These are phyloP conservation scores for Eptatretus burgeri DNA, from an alignment of 2,113 vertebrate genomes.

Conservation along the genomic window DNA sequence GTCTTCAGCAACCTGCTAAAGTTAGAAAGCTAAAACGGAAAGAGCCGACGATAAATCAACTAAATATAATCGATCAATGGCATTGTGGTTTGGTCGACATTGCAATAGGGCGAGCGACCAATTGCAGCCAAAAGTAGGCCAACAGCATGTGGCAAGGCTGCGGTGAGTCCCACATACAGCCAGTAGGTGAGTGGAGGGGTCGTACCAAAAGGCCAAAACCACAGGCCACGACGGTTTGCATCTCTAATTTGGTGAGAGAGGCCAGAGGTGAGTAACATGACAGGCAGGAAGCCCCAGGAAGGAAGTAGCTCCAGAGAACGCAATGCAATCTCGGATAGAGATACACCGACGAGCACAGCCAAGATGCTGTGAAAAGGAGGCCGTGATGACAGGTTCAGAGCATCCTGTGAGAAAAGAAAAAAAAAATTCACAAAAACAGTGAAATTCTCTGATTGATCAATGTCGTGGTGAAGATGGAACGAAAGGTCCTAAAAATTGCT, in stretches of 20 bases:
- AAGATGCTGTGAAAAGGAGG: slow-evolving; percentile 72
- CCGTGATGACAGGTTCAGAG: slow-evolving; percentile 39
- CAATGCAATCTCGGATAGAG: slow-evolving; percentile 44
- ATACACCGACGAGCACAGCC: slow-evolving; percentile 36
- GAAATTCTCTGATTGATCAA: too few relatives aligned
- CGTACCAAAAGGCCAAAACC: slow-evolving; percentile 68
- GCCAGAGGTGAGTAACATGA: slow-evolving; percentile 78
- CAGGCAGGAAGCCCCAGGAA: slow-evolving; percentile 70
- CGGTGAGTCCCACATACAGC: slow-evolving; percentile 55
- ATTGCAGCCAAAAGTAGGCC: neutral
- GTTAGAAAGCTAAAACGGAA: too few relatives aligned
- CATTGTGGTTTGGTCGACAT: too few relatives aligned
- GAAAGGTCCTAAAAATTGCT: too few relatives aligned
- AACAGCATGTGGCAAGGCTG: slow-evolving; percentile 37
- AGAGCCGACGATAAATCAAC: too few relatives aligned
- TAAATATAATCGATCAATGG: too few relatives aligned
- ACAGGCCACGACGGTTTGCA: slow-evolving; percentile 53
- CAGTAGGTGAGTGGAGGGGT: slow-evolving; percentile 60
- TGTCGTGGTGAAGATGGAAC: too few relatives aligned
- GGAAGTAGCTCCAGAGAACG: slow-evolving; percentile 52
- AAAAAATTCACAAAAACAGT: slow-evolving; percentile 8
- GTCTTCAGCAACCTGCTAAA: too few relatives aligned
- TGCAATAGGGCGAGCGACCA: neutral
- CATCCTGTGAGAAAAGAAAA: slow-evolving; percentile 26
- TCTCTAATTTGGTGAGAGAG: slow-evolving; percentile 68